Evolutionary conservation across 2,888 invertebrate species (phyloP).

Genomic region (Drosophila monieri): DNA sequence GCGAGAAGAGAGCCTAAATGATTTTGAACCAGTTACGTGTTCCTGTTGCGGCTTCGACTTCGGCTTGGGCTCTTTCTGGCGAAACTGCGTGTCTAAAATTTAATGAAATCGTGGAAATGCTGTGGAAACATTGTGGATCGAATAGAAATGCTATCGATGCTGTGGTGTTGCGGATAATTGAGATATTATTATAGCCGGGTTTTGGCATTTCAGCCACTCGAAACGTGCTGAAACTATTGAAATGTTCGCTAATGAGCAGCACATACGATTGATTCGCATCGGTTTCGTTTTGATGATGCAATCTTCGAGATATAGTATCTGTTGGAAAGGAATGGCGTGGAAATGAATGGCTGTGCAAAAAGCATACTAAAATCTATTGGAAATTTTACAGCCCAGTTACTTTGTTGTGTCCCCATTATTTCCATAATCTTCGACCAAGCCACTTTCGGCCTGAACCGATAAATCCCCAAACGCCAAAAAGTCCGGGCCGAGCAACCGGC

Average conservation of each 20-base stretch:
- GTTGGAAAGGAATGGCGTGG: constrained; percentile 6
- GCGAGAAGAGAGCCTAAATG: constrained; percentile 56
- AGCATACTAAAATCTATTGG: background rate
- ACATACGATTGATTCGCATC: constrained; percentile 26
- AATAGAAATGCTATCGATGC: constrained; percentile 57
- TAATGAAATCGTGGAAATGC: constrained; percentile 69
- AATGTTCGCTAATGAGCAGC: constrained; percentile 63
- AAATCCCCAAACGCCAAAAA: background rate
- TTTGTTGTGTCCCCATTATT: constrained; percentile 1
- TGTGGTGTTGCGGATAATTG: constrained; percentile 61
- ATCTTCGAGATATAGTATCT: constrained; percentile 28
- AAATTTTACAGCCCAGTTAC: background rate
- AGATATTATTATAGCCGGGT: constrained; percentile 69
- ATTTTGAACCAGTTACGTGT: constrained; percentile 75
- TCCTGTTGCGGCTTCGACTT: constrained; percentile 12
- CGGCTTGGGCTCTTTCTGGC: constrained; percentile 47
- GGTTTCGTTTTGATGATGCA: constrained; percentile 9
- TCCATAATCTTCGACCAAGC: background rate
- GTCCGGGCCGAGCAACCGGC: constrained; percentile 13
- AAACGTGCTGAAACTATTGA: constrained; percentile 69
- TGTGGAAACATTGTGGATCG: constrained; percentile 40
- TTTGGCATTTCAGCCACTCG: constrained; percentile 54
- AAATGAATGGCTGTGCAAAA: background rate
- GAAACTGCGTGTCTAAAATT: constrained; percentile 79
- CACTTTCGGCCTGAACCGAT: background rate